Percentiles rank a stretch among this genome's conserved stretches.
Conservation (phyloP, 2,113 vertebrate species). For the Pelecanus crispus region DNA sequence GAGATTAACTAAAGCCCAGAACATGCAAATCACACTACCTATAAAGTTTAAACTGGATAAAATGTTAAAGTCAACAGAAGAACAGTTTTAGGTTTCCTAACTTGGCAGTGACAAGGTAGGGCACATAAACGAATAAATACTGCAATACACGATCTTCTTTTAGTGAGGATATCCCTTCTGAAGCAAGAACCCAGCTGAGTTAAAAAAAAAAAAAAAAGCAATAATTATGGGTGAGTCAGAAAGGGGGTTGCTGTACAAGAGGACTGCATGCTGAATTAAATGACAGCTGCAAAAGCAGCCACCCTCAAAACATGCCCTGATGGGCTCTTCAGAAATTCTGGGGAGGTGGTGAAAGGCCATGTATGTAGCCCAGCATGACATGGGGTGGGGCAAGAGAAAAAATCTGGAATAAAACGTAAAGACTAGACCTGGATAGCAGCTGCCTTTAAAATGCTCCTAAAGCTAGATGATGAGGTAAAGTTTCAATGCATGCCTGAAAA, state of each 20-base stretch:
- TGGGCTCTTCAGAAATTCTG: not conserved
- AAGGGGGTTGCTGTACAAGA: not conserved
- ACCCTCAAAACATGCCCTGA: not conserved
- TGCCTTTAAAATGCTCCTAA: not conserved
- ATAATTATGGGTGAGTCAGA: not conserved
- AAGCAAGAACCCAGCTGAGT: not conserved
- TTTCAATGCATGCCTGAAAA: not conserved
- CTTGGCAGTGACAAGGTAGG: not conserved
- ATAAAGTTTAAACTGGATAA: not conserved
- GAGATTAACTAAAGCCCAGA: not conserved
- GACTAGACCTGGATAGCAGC: not conserved
- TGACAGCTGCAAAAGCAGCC: not conserved
- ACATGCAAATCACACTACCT: not conserved
- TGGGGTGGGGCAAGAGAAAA: not conserved
- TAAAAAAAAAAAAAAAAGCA: not conserved
- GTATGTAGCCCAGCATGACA: not conserved
- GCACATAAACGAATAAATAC: not conserved
- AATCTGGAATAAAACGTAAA: not conserved
- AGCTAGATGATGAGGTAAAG: not conserved
- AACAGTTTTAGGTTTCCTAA: not conserved
- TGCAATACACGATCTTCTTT: not conserved
- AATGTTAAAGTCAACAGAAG: not conserved
- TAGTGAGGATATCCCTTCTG: not conserved
- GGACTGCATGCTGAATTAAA: not conserved
- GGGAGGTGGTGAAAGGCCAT: not conserved